phyloP scores from a whole-genome alignment of 2,113 vertebrate species.

The Rhinopomastus cyanomelas region DNA sequence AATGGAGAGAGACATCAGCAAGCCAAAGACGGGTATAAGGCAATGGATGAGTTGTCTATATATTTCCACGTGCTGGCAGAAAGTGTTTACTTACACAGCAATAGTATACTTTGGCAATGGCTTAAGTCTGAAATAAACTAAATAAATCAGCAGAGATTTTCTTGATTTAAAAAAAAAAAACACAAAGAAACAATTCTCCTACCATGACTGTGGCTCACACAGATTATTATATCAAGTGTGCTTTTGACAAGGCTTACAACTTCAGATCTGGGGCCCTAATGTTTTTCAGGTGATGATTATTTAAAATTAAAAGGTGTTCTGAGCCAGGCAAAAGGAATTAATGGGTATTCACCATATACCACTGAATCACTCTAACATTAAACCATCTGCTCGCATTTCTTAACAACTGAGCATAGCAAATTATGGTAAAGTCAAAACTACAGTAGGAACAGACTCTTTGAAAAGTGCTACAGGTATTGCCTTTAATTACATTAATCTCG shows the following conservation, averaged over 20 bases:
- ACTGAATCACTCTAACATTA: background rate
- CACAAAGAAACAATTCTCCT: background rate
- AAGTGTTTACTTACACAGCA: conserved; percentile 10
- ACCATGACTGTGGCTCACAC: background rate
- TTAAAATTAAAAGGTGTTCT: background rate
- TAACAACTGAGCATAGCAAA: background rate
- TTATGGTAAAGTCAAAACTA: background rate
- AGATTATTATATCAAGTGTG: background rate
- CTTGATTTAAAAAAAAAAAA: background rate
- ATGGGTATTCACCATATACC: background rate
- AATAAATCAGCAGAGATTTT: background rate
- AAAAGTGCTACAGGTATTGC: background rate
- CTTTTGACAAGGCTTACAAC: background rate
- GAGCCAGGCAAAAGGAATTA: background rate
- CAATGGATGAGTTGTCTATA: background rate
- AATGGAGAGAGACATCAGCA: background rate
- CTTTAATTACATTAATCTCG: background rate
- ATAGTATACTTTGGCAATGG: background rate
- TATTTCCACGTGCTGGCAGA: conserved; percentile 52
- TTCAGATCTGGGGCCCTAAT: background rate
- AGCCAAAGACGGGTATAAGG: background rate
- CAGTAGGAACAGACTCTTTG: background rate
- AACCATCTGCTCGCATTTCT: background rate
- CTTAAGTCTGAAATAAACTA: background rate
- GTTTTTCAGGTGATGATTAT: background rate